These are phyloP conservation scores for Oplegnathus fasciatus DNA, from an alignment of 2,113 vertebrate genomes.

Conservation along the genomic window DNA sequence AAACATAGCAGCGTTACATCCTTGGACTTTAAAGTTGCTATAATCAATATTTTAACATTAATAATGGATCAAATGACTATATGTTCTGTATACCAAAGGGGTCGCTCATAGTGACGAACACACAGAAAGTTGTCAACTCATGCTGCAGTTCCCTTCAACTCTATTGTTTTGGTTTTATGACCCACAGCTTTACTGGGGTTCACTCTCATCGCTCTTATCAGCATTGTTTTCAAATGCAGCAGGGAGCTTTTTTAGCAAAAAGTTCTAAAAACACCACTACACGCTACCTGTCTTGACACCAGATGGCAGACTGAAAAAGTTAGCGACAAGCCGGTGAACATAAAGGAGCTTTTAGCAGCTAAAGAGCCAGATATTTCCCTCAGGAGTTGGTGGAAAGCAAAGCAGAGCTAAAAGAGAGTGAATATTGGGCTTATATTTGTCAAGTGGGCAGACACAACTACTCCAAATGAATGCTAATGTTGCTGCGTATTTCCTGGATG, in stretches of 20 bases:
- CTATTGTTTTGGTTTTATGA: not conserved
- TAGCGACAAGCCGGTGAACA: no score
- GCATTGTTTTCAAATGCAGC: not conserved
- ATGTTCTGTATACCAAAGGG: not conserved
- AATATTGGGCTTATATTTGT: not conserved
- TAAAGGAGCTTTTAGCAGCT: no score
- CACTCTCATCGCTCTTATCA: not conserved
- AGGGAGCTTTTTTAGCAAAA: no score
- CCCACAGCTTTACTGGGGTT: not conserved
- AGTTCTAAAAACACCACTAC: not conserved
- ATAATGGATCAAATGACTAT: slow-evolving; percentile 8
- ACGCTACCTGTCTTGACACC: not conserved
- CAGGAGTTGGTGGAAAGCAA: not conserved
- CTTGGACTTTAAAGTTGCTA: slow-evolving; percentile 1
- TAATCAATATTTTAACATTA: not conserved
- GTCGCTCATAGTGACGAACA: not conserved
- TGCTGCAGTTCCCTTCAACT: not conserved
- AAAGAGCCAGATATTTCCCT: no score
- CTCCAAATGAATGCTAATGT: not conserved
- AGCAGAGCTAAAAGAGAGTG: not conserved
- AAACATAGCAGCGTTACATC: not conserved
- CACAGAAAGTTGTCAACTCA: not conserved
- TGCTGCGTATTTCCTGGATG: no score
- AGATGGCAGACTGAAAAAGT: no score
- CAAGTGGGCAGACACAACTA: not conserved